phyloP scores from a whole-genome alignment of 2,797 vertebrate species.

The Galagoides demidoff region DNA sequence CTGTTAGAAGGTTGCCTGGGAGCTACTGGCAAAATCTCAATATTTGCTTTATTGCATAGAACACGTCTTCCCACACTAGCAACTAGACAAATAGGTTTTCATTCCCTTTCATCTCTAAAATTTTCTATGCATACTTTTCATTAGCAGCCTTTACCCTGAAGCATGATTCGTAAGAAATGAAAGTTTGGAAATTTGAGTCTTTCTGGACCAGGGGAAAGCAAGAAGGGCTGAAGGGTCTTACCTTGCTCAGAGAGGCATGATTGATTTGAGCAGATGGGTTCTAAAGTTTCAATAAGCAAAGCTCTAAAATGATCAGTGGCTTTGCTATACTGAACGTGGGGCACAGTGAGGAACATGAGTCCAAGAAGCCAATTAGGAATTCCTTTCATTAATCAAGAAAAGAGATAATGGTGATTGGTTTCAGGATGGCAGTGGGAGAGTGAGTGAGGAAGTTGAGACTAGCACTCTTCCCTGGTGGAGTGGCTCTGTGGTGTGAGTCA shows the following conservation, averaged over 20 bases:
- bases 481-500: not conserved
- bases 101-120: not conserved
- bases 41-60: not conserved
- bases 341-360: too few relatives aligned
- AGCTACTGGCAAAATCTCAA: not conserved
- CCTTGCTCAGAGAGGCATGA: not conserved
- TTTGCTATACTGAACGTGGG: not conserved
- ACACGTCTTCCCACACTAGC: not conserved
- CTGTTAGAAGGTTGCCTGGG: not conserved
- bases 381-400: not conserved
- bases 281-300: not conserved
- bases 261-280: not conserved
- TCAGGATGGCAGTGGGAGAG: not conserved
- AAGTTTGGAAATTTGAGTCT: not conserved
- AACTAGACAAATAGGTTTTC: not conserved
- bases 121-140: not conserved
- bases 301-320: not conserved
- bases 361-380: not conserved
- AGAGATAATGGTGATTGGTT: not conserved
- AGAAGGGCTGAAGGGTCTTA: too few relatives aligned
- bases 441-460: not conserved
- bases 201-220: not conserved
- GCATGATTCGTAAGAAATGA: not conserved
- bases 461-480: too few relatives aligned
- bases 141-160: not conserved